Percentiles rank a stretch among this genome's conserved stretches.
Evolutionary conservation across 2,888 invertebrate genomes (phyloP).

Genomic region (Andricus quercusramuli): DNA sequence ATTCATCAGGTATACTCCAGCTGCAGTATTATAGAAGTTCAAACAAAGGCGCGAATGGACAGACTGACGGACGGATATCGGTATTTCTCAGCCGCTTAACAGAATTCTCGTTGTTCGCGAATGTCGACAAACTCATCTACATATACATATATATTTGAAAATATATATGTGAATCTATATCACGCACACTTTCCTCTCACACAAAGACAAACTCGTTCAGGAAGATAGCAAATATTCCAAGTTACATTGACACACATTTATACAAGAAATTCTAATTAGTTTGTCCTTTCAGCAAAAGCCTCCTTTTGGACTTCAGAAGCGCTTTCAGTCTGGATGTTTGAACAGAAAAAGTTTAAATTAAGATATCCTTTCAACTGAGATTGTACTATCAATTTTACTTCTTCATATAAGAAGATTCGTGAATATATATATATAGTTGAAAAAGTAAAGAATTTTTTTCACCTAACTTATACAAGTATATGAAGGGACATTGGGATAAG

Average conservation of each 20-base stretch:
- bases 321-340: background rate
- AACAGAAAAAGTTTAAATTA: background rate
- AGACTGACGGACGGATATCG: conserved; percentile 61
- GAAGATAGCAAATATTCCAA: conserved; percentile 22
- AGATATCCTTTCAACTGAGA: background rate
- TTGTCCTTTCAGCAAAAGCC: conserved; percentile 2
- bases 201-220: background rate
- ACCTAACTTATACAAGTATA: too few relatives aligned
- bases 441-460: too few relatives aligned
- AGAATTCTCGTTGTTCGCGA: conserved; percentile 56
- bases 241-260: conserved; percentile 14
- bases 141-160: conserved; percentile 6
- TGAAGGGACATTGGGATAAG: too few relatives aligned
- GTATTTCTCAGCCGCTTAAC: conserved; percentile 61
- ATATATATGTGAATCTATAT: background rate
- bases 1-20: conserved; percentile 8
- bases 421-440: too few relatives aligned
- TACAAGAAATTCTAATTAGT: conserved; percentile 24
- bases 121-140: conserved; percentile 37
- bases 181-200: background rate
- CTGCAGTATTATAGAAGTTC: conserved; percentile 17
- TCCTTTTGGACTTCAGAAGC: background rate
- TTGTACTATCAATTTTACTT: background rate
- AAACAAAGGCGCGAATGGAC: conserved; percentile 56
- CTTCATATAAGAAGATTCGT: too few relatives aligned